Evolutionary conservation across 2,113 vertebrate genomes (phyloP), one percentile per base, ranked within the genome.

Genomic region (Chlorodrepanis virens): DNA sequence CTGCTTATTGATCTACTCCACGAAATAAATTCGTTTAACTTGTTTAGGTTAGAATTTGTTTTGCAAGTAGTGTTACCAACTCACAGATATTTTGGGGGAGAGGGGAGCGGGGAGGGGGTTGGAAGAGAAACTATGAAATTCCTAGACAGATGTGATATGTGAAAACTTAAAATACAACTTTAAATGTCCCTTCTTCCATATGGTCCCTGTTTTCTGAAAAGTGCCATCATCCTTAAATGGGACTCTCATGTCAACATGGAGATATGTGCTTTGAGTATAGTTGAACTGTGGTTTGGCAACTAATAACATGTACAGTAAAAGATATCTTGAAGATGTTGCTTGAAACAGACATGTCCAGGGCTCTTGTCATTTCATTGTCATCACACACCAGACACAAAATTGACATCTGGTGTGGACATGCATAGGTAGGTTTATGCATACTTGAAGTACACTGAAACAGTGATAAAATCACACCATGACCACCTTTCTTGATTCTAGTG

Each of bases 361-460:
- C 14, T 86, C 17, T 31, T 72, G 29, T 57, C 23, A 79, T 42
- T 53, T 81, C 22, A 15, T 3, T 72, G 52, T 44, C 53, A 71
- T 79, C 28, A 47, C 1, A 27, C 49, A 75, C 4, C 28, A 79
- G 67, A n/a, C 16, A 90, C 4, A 60, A 54, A 33, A 90, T 20
- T 44, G 42, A 31, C 21, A 75, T 68, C 16, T 76, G 35, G 57
- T 85, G 6, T 35, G 69, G 39, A 65, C 11, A 18, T 27, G 65
- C 6, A 1, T 21, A 59, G 0, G 0, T 24, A 63, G 12, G 12
- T 39, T 61, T 54, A 76, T 0, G 0, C 15, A 67, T 35, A 11
- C 22, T 67, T 28, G 14, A 77, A 60, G 47, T 31, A 67, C 28
- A 45, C 33, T 56, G 27, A 59, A 81, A 70, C 16, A 72, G 25